A percentile compares a stretch with the other conserved stretches of the same genome.
phyloP scores from a whole-genome alignment of 1,140 invertebrate genomes.

The Octopus bimaculoides region DNA sequence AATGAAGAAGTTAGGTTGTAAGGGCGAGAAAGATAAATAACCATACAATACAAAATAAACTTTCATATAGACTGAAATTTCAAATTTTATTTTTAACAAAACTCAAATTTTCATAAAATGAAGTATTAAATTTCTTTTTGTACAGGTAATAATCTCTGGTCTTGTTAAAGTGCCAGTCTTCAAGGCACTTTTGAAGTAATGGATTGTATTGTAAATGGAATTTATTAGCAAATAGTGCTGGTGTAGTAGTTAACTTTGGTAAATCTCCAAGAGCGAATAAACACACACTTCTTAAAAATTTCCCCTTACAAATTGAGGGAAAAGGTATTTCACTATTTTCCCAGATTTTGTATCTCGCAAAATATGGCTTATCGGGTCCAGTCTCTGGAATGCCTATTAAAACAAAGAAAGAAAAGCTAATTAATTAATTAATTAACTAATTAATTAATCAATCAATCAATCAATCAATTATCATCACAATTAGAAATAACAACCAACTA shows the following conservation, averaged over 20 bases:
- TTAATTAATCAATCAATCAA: too few relatives aligned
- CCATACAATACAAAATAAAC: not conserved
- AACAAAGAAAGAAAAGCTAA: conserved; percentile 20
- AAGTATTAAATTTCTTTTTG: conserved; percentile 22
- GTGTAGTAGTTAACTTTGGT: conserved; percentile 25
- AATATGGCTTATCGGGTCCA: conserved; percentile 29
- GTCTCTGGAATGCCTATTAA: conserved; percentile 31
- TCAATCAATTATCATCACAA: too few relatives aligned
- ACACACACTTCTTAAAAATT: conserved; percentile 41
- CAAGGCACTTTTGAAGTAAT: conserved; percentile 39
- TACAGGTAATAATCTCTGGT: conserved; percentile 28
- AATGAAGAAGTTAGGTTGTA: too few relatives aligned
- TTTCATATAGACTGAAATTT: not conserved
- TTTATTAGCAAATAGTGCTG: conserved; percentile 45
- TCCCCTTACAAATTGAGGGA: conserved; percentile 27
- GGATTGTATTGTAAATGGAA: conserved; percentile 36
- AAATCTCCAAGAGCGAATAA: conserved; percentile 48
- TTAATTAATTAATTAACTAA: not conserved
- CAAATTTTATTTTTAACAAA: conserved; percentile 27
- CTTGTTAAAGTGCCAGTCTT: conserved; percentile 33
- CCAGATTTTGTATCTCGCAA: conserved; percentile 45
- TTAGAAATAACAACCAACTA: too few relatives aligned
- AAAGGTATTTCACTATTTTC: conserved; percentile 20
- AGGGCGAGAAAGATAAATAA: too few relatives aligned
- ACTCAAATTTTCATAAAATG: conserved; percentile 26